Evolutionary conservation across 2,113 vertebrate genomes (phyloP).

Genomic region (Saccopteryx bilineata): DNA sequence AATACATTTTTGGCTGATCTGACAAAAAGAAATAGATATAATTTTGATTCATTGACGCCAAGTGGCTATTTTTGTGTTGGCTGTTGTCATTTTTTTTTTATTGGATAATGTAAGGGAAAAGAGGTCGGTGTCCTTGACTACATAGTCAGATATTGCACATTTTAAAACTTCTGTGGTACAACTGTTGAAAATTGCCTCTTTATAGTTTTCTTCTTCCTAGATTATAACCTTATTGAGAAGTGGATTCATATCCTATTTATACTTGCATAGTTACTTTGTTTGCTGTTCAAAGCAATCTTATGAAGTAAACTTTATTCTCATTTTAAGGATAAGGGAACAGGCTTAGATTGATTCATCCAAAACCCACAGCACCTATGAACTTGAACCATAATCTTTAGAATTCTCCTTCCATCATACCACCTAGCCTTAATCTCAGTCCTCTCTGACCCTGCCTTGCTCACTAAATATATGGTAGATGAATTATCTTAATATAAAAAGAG

Average conservation of each 20-base stretch:
- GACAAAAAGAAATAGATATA: background rate
- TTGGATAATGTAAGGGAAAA: no score
- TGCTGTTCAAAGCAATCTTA: slow-evolving; percentile 16
- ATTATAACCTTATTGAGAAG: background rate
- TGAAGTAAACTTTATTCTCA: background rate
- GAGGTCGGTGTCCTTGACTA: no score
- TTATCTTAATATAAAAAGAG: slow-evolving; percentile 16
- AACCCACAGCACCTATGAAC: slow-evolving; percentile 42
- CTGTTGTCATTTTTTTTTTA: no score
- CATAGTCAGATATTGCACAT: no score
- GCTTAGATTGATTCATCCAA: background rate
- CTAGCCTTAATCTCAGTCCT: background rate
- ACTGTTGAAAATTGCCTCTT: background rate
- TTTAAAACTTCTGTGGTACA: no score
- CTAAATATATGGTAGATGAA: background rate
- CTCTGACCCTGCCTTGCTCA: background rate
- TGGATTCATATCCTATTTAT: slow-evolving; percentile 11
- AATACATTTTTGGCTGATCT: background rate
- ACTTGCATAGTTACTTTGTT: slow-evolving; percentile 32
- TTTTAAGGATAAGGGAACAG: slow-evolving; percentile 47
- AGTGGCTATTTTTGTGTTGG: no score
- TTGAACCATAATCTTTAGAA: slow-evolving; percentile 16
- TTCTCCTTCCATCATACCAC: background rate
- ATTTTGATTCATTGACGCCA: no score
- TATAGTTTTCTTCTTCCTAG: background rate